Base-by-base conservation (phyloP, 1,140 invertebrate species). In the Hyles vespertilio region DNA sequence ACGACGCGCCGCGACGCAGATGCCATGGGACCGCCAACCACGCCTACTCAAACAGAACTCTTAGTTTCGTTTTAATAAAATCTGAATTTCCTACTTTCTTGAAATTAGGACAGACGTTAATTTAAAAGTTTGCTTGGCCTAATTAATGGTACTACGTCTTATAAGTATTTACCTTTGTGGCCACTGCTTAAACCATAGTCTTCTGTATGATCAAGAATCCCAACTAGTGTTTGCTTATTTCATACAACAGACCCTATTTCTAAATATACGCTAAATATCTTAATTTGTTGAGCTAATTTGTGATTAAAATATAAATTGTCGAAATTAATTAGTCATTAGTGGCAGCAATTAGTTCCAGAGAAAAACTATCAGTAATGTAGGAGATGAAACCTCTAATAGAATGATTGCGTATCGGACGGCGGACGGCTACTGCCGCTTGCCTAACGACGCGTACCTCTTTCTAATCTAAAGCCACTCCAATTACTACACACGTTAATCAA, bases 51-150 rank as follows among this genome's bases (percentile, higher is more conserved):
- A 40, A 49, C 52, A 46, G 36, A 55, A 22, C 47, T 55, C 46
- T 59, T 54, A 55, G 52, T 54, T 60, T 60, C 52, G 52, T 60
- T 55, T 60, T 56, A 54, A 45, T 60, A 60, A 50, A 53, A 48
- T 52, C 55, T 48, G n/a, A 22, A 22, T 22, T 22, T 22, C 22
- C 22, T 22, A 22, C 22, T 22, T 22, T 22, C 22, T 22, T 22
- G 22, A 22, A 22, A 22, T 22, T 22, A 22, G 22, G 22, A 22
- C 22, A 22, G 22, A 22, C 22, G 2, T 22, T 22, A 22, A 22
- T 22, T 22, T 22, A 22, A 22, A 22, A 0, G 22, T 22, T 22
- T 22, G 22, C 22, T 22, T 22, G 22, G 22, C 22, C 22, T 22
- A 22, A 22, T 22, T 22, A 22, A 22, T 22, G 2, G 22, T 22